Evolutionary conservation across 2,888 invertebrate species (phyloP), one percentile per base, ranked within the genome.

Genomic region (Cryptus armator): DNA sequence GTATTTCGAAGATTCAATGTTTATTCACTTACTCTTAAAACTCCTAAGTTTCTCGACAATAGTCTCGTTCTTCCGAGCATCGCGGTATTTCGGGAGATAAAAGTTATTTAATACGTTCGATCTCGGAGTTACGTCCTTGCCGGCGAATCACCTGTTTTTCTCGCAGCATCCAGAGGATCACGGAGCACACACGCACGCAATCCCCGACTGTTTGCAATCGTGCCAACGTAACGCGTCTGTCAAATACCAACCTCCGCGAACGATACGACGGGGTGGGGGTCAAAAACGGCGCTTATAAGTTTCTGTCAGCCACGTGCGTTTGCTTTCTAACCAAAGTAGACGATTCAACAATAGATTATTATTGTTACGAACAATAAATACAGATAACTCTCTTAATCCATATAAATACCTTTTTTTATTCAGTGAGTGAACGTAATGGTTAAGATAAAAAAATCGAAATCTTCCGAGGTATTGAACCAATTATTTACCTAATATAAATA

Each of bases 21-120:
- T 37, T 37, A 7, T 37, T 37, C 37, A 32, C 66, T 87, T 90
- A 92, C 92, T 87, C 90, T 89, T 3, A 90, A 51, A 68, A 88
- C 43, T 44, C 89, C 88, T 16, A 90, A 82, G 84, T 90, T 89
- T 29, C 89, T 88, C 16, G 88, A 83, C n/a, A 92, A 74, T 9
- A 90, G 64, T 74, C 88, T 88, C 56, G 90, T 87, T 79, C 88
- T 83, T 12, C 86, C 86, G 32, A 88, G 86, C 87, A 88, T 89
- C 44, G 66, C 59, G 53, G 10, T 74, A 43, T 14, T 14, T 19
- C 43, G 53, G 16, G 56, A 32, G 1, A 9, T 9, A 37, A 5
- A 37, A 37, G 37, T 37, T 37, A 37, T 37, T 37, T 9, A 37
- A 37, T 37, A 9, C 37, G 12, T 6, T 48, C 37, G 37, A 37